These are phyloP conservation scores for Bilobella aurantiaca DNA, from an alignment of 1,140 invertebrate species.

Conservation along the genomic window DNA sequence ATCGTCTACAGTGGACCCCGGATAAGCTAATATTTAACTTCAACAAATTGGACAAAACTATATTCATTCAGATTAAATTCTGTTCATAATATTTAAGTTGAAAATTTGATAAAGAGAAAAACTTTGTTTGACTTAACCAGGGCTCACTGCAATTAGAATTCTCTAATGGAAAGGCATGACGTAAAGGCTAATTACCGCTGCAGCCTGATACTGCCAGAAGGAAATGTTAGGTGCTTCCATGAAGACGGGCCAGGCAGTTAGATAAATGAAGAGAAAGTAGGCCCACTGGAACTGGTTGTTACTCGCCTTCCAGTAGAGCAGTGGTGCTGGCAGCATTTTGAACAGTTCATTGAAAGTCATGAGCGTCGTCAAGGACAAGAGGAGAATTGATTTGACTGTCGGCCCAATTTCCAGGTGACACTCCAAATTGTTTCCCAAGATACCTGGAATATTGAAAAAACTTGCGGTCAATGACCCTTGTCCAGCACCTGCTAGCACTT, in stretches of 20 bases:
- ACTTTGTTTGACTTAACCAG: no score
- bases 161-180: no score
- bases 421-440: neutral
- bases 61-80: no score
- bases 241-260: constrained; percentile 34
- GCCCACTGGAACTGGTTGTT: constrained; percentile 29
- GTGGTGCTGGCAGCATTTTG: constrained; percentile 32
- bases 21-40: no score
- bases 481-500: neutral
- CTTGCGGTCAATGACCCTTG: neutral
- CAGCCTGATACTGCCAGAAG: constrained; percentile 35
- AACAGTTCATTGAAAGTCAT: constrained; percentile 33
- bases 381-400: constrained; percentile 32
- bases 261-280: constrained; percentile 31
- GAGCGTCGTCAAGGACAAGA: constrained; percentile 27
- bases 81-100: no score
- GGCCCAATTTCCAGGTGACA: constrained; percentile 35
- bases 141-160: no score
- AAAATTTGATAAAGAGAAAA: no score
- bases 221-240: constrained; percentile 32
- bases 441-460: neutral
- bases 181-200: constrained; percentile 25
- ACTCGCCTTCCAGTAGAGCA: constrained; percentile 13
- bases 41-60: no score
- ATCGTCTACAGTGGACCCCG: no score